Base-by-base conservation (phyloP, 2,888 invertebrate species). In the Pammene fasciana region DNA sequence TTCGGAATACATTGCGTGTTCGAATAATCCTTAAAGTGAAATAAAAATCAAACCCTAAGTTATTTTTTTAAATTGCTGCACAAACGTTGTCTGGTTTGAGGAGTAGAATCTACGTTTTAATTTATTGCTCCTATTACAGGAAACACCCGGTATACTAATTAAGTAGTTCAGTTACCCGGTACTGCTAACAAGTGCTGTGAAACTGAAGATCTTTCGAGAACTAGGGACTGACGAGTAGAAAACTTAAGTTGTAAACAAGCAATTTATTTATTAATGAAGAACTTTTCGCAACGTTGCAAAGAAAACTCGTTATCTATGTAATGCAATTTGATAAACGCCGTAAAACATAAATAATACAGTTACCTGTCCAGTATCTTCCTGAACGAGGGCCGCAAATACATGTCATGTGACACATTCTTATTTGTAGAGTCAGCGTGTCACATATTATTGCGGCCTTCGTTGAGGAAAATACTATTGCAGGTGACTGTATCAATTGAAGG, bases 241-340 rank as follows among this genome's bases (percentile, higher is more conserved):
- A 61, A 61, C 61, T 65, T 16, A 34, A 55, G 43, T 26, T 18
- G 18, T 56, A 65, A 46, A 65, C 56, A 65, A 57, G 48, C 18
- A 56, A 56, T 57, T 41, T 48, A 64, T 48, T 48, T 38, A 65
- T 13, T 48, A 65, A 54, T 18, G 16, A 26, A 26, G 34, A 7
- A 34, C 50, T 66, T 59, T 43, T 38, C 18, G n/a, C 34, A 16
- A 14, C 11, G 16, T 59, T 57, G 38, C 50, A 26, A 26, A 26
- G 26, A 26, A 43, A 11, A 50, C 57, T 66, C 16, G 50, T 59
- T 43, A 14, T 48, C 38, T 38, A 11, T 18, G 16, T 13, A 16
- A 56, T n/a, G n/a, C 5, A 9, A 18, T 48, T 54, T 43, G 11
- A 43, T 46, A 14, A 14, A 14, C 0, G n/a, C 9, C 9, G 43